Conservation (phyloP, 1,140 invertebrate genomes). For the Drosophila guanche region DNA sequence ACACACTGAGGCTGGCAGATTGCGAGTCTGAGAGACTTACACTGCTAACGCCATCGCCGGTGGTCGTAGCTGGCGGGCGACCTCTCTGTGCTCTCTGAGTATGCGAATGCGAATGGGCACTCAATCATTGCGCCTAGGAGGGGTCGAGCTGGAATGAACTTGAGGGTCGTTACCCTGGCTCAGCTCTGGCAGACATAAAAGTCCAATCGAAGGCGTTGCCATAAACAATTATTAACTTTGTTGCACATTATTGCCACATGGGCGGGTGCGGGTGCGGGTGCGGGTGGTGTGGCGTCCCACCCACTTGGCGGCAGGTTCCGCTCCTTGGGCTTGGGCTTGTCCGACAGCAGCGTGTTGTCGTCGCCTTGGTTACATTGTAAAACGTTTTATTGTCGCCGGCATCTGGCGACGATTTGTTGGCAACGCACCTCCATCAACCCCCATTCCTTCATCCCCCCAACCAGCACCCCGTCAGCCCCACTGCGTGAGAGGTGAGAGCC, state of each 20-base stretch:
- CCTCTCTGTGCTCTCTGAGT: too few species aligned
- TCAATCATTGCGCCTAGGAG: too few species aligned
- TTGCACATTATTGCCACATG: conserved; percentile 76
- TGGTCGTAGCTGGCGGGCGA: too few species aligned
- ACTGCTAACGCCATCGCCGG: too few species aligned
- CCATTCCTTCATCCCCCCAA: background rate
- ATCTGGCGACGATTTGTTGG: conserved; percentile 78
- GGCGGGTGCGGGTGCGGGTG: conserved; percentile 14
- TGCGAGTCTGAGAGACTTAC: too few species aligned
- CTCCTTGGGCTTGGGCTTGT: background rate
- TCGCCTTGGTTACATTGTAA: conserved; percentile 78
- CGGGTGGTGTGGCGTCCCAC: conserved; percentile 13
- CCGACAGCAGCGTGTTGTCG: conserved; percentile 42
- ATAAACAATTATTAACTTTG: conserved; percentile 78
- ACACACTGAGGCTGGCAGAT: too few species aligned
- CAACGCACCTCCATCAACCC: conserved; percentile 17
- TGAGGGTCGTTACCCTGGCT: too few species aligned
- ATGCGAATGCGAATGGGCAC: too few species aligned
- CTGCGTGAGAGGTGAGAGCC: conserved; percentile 34
- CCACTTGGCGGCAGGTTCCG: background rate
- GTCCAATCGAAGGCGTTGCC: conserved; percentile 46
- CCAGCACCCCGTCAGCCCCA: conserved; percentile 1
- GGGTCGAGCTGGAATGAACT: too few species aligned
- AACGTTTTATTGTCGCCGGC: conserved; percentile 75
- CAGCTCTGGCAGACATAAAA: conserved; percentile 38